phyloP scores from a whole-genome alignment of 2,888 invertebrate genomes.

The Aleiodes leptofemur region DNA sequence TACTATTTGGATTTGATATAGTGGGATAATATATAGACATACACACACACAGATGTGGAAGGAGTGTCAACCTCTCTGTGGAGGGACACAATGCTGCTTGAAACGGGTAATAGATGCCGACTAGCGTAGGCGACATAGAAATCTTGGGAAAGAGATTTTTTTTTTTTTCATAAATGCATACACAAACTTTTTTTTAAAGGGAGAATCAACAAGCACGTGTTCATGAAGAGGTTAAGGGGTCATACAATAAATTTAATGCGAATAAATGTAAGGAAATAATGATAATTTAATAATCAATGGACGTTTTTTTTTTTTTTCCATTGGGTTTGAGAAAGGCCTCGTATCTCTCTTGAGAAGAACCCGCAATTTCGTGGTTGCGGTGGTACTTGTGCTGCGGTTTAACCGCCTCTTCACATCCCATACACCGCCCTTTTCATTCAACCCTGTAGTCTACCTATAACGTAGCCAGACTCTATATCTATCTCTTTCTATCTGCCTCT shows the following conservation, averaged over 20 bases:
- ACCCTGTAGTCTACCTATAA: slow-evolving; percentile 48
- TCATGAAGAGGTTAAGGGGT: background rate
- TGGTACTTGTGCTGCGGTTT: slow-evolving; percentile 73
- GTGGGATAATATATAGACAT: background rate
- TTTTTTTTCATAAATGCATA: background rate
- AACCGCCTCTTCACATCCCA: slow-evolving; percentile 57
- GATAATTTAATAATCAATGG: slow-evolving; percentile 35
- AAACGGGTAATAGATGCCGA: slow-evolving; percentile 1
- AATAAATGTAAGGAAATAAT: slow-evolving; percentile 10
- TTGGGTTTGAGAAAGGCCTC: background rate
- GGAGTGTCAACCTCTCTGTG: slow-evolving; percentile 17
- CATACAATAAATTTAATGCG: background rate
- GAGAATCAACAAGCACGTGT: background rate
- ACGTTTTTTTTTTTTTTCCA: slow-evolving; percentile 27
- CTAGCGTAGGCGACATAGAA: slow-evolving; percentile 14
- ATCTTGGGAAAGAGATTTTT: slow-evolving; percentile 14
- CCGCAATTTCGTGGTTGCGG: slow-evolving; percentile 71
- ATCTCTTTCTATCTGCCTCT: background rate
- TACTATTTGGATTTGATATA: background rate
- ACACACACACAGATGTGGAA: background rate
- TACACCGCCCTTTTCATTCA: slow-evolving; percentile 45
- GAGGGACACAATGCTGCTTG: background rate
- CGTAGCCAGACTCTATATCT: slow-evolving; percentile 2
- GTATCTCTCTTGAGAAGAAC: slow-evolving; percentile 35
- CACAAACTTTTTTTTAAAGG: background rate